phyloP scores from a whole-genome alignment of 2,888 invertebrate species.

The Agrilus mali region DNA sequence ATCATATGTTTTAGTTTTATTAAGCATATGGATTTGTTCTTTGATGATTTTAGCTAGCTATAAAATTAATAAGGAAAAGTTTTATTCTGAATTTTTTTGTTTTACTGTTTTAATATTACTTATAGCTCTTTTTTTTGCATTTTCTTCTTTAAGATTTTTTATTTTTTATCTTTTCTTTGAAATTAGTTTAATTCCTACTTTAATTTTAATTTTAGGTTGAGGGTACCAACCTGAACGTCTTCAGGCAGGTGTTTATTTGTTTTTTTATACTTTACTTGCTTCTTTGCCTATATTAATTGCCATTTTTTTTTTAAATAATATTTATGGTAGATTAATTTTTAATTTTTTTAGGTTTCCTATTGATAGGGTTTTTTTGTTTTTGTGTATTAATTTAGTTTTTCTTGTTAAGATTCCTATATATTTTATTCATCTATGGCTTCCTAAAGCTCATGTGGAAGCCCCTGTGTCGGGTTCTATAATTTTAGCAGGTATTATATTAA shows the following conservation, averaged over 20 bases:
- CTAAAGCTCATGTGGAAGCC: constrained; percentile 66
- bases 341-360: constrained; percentile 35
- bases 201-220: constrained; percentile 54
- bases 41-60: constrained; percentile 38
- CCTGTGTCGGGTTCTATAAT: constrained; percentile 61
- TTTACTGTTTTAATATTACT: constrained; percentile 38
- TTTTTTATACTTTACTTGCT: constrained; percentile 58
- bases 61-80: constrained; percentile 35
- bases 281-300: constrained; percentile 50
- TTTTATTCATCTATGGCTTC: constrained; percentile 57
- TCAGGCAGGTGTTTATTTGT: constrained; percentile 51
- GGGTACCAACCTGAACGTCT: constrained; percentile 57
- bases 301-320: constrained; percentile 40
- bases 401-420: constrained; percentile 60
- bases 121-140: constrained; percentile 42
- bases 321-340: constrained; percentile 38
- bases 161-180: constrained; percentile 63
- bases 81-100: constrained; percentile 40
- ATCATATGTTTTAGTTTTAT: constrained; percentile 41
- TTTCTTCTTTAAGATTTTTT: constrained; percentile 46
- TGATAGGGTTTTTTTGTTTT: constrained; percentile 37
- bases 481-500: constrained; percentile 60
- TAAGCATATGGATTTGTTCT: constrained; percentile 43
- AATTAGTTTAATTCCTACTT: constrained; percentile 50
- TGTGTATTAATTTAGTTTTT: constrained; percentile 48